Conservation (phyloP, 1,140 invertebrate species). For the Aradophagus sp. region DNA sequence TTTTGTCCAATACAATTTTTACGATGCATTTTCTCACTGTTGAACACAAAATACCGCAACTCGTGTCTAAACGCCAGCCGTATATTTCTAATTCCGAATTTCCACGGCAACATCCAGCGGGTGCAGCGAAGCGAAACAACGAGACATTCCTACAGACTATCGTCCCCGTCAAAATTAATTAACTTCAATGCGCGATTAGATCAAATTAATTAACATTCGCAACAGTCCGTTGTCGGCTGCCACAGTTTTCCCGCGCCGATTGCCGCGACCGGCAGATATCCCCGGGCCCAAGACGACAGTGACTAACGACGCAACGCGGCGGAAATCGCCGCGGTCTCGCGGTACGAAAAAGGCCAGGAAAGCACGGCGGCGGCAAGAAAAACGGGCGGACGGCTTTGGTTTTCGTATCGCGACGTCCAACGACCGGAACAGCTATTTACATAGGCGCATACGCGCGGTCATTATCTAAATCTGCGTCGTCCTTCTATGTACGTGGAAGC, state of each 20-base stretch:
- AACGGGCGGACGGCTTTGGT: not conserved
- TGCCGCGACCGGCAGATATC: conserved; percentile 4
- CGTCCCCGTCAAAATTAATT: conserved; percentile 43
- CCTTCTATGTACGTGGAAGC: conserved; percentile 31
- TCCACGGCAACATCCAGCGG: conserved; percentile 12
- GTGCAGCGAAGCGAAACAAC: conserved; percentile 5
- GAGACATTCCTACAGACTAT: not conserved
- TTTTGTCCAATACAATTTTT: no score
- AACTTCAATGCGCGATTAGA: conserved; percentile 29
- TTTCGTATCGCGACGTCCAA: no score
- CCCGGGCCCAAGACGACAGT: conserved; percentile 6
- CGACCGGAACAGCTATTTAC: conserved; percentile 31
- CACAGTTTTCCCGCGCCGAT: conserved; percentile 22
- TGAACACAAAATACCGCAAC: no score
- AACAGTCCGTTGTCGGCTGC: not conserved
- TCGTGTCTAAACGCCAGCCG: no score
- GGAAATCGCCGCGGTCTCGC: conserved; percentile 10
- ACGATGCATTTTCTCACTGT: no score
- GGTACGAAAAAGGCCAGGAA: not conserved
- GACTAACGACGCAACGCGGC: conserved; percentile 18
- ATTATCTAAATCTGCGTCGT: conserved; percentile 39
- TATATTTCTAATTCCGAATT: conserved; percentile 20
- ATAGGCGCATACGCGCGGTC: conserved; percentile 14
- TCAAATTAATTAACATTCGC: conserved; percentile 41
- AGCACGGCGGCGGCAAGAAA: conserved; percentile 1